These are phyloP conservation scores for Tachina fera DNA, from an alignment of 2,888 invertebrate genomes.

Conservation along the genomic window DNA sequence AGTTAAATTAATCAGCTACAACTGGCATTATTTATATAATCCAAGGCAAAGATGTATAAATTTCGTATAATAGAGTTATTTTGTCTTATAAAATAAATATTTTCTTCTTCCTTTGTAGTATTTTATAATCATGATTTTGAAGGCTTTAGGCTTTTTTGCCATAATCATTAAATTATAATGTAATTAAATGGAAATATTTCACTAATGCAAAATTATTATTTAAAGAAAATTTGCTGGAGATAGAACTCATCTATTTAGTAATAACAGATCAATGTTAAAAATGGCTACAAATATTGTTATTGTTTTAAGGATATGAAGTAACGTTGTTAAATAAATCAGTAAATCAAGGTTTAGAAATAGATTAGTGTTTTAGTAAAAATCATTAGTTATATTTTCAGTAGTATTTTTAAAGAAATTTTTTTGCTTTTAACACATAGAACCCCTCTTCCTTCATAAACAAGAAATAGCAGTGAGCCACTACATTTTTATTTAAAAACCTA, in stretches of 20 bases:
- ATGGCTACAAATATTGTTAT: background rate
- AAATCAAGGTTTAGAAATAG: too few species aligned
- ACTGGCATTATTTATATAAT: background rate
- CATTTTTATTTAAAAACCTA: background rate
- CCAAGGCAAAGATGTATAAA: background rate
- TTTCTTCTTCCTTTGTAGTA: background rate
- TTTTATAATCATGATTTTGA: conserved; percentile 38
- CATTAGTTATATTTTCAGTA: too few species aligned
- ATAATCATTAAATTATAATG: conserved; percentile 29
- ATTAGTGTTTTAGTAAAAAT: too few species aligned
- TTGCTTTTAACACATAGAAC: too few species aligned
- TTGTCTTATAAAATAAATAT: conserved; percentile 14
- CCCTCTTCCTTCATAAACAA: too few species aligned
- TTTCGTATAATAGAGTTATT: background rate
- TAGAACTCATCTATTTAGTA: background rate
- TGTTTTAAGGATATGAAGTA: background rate
- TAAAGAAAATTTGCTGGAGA: background rate
- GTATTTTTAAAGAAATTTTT: background rate
- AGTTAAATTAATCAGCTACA: conserved; percentile 61
- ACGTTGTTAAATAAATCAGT: background rate
- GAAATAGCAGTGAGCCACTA: background rate
- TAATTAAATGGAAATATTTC: conserved; percentile 37
- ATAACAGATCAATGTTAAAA: background rate
- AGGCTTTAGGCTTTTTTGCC: conserved; percentile 20
- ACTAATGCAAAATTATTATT: background rate